phyloP scores from a whole-genome alignment of 2,888 invertebrate genomes.

The Drosophila demipolita region DNA sequence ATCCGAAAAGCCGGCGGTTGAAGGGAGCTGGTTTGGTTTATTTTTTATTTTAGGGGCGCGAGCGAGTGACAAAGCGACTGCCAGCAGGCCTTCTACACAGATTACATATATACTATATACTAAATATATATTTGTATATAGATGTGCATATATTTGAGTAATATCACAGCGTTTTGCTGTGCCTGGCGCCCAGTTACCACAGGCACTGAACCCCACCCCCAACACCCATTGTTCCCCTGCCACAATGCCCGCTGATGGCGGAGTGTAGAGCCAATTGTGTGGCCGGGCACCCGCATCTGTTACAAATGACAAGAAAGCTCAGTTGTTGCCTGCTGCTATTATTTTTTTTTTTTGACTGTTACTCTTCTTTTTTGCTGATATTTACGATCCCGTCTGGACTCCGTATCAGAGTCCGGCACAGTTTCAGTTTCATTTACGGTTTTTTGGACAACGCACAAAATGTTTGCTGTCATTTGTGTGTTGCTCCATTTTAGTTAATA shows the following conservation, averaged over 20 bases:
- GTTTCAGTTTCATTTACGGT: slow-evolving; percentile 11
- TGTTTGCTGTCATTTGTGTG: slow-evolving; percentile 67
- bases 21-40: not conserved
- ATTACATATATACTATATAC: slow-evolving; percentile 14
- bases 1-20: slow-evolving; percentile 1
- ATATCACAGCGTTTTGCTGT: slow-evolving; percentile 35
- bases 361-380: slow-evolving; percentile 28
- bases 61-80: slow-evolving; percentile 36
- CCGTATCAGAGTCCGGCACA: not conserved
- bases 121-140: slow-evolving; percentile 6
- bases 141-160: slow-evolving; percentile 23
- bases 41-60: not conserved
- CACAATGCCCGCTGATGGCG: not conserved
- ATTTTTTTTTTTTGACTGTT: slow-evolving; percentile 19
- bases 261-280: slow-evolving; percentile 69
- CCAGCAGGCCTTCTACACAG: slow-evolving; percentile 34
- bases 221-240: not conserved
- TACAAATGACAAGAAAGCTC: slow-evolving; percentile 71
- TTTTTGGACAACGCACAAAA: slow-evolving; percentile 50
- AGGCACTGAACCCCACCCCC: slow-evolving; percentile 22
- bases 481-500: slow-evolving; percentile 73
- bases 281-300: slow-evolving; percentile 75
- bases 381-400: slow-evolving; percentile 39
- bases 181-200: slow-evolving; percentile 58
- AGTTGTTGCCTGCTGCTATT: slow-evolving; percentile 22